Conservation (phyloP, 2,888 invertebrate genomes). For the Andrena camellia region DNA sequence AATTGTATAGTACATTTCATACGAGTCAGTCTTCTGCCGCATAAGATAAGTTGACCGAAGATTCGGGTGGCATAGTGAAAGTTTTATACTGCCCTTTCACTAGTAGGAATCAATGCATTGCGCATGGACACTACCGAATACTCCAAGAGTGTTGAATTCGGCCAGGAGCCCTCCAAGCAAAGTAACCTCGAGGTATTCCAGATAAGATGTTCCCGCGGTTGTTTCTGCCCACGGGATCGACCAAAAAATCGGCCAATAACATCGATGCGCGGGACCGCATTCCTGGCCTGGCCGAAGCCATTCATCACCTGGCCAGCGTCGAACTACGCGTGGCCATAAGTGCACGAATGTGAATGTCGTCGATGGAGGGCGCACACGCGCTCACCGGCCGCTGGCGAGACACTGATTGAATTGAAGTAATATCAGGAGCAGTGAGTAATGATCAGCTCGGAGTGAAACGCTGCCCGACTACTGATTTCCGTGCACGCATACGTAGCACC, state of each 20-base stretch:
- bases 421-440: conserved; percentile 85
- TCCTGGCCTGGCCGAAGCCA: conserved; percentile 76
- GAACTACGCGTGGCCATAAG: conserved; percentile 62
- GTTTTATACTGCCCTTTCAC: background rate
- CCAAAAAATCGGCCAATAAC: conserved; percentile 77
- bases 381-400: conserved; percentile 80
- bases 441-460: conserved; percentile 83
- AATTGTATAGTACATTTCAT: no score
- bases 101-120: background rate
- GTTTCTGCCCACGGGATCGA: conserved; percentile 49
- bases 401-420: conserved; percentile 85
- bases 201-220: conserved; percentile 52
- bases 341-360: conserved; percentile 62
- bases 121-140: background rate
- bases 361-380: conserved; percentile 39
- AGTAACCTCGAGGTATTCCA: conserved; percentile 19
- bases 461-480: conserved; percentile 81
- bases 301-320: conserved; percentile 76
- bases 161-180: background rate
- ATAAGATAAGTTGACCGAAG: no score
- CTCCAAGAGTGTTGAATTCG: background rate
- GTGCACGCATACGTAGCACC: conserved; percentile 50
- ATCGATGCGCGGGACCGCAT: conserved; percentile 79
- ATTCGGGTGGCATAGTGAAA: no score
- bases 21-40: no score